phyloP scores from a whole-genome alignment of 2,888 invertebrate species.

The Tiliacea aurago region DNA sequence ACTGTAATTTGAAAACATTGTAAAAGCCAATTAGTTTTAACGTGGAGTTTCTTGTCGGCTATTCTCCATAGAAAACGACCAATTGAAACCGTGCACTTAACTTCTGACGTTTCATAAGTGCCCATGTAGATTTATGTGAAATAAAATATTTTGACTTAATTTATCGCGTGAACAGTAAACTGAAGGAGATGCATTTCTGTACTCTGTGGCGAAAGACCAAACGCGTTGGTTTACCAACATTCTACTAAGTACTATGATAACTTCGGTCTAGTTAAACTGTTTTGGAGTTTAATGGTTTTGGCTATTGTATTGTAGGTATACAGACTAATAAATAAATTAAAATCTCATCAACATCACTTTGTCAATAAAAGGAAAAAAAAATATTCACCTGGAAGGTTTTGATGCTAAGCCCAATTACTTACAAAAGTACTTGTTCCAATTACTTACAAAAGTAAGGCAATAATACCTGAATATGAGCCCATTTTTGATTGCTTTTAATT shows the following conservation, averaged over 20 bases:
- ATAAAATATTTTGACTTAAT: too few species aligned
- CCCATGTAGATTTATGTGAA: too few species aligned
- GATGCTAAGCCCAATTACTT: not conserved
- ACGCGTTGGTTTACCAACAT: not conserved
- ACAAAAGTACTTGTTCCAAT: not conserved
- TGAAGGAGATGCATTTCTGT: not conserved
- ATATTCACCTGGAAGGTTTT: not conserved
- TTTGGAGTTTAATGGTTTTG: not conserved
- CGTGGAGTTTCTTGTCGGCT: too few species aligned
- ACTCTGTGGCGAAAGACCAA: not conserved
- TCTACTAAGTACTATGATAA: not conserved
- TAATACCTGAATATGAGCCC: not conserved
- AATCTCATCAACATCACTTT: not conserved
- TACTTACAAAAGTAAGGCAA: not conserved
- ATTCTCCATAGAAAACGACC: too few species aligned
- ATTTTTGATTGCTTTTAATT: not conserved
- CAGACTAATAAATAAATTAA: not conserved
- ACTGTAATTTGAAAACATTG: too few species aligned
- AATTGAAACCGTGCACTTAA: too few species aligned
- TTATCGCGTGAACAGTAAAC: too few species aligned
- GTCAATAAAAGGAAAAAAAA: not conserved
- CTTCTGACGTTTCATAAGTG: too few species aligned
- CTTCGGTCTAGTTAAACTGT: not conserved
- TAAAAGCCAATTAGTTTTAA: too few species aligned
- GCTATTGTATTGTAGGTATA: not conserved